A percentile compares a stretch with the other conserved stretches of the same genome.
phyloP scores from a whole-genome alignment of 2,113 vertebrate species.

The Pimephales promelas region DNA sequence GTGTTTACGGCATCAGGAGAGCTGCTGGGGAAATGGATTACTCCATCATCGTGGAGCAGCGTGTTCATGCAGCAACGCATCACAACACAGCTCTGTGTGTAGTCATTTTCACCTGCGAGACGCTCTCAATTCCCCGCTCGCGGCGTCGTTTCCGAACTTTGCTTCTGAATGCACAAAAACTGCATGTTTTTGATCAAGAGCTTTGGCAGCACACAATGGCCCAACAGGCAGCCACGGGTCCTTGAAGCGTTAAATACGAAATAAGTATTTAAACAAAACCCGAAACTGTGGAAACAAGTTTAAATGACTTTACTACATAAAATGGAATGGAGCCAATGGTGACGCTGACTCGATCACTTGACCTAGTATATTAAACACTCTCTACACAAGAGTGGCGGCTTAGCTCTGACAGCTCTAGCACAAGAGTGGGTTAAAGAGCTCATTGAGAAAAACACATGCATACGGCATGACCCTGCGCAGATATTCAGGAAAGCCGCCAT shows the following conservation, averaged over 20 bases:
- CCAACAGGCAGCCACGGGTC: not conserved
- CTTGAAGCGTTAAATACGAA: not conserved
- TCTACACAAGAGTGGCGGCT: not conserved
- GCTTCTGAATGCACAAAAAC: slow-evolving; percentile 58
- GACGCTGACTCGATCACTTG: slow-evolving; percentile 29
- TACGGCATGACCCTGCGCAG: not conserved
- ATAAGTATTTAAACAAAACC: slow-evolving; percentile 16
- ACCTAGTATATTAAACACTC: slow-evolving; percentile 34
- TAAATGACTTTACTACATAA: slow-evolving; percentile 18
- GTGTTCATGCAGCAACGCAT: slow-evolving; percentile 68
- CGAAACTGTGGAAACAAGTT: not conserved
- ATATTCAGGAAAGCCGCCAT: slow-evolving; percentile 23
- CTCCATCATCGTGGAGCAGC: slow-evolving; percentile 71
- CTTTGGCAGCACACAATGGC: slow-evolving; percentile 16
- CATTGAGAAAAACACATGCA: slow-evolving; percentile 23
- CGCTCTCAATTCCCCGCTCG: slow-evolving; percentile 19
- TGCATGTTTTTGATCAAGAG: slow-evolving; percentile 45
- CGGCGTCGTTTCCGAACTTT: not conserved
- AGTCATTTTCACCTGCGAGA: slow-evolving; percentile 79
- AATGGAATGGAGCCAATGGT: slow-evolving; percentile 12
- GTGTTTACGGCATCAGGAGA: slow-evolving; percentile 80
- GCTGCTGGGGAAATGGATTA: slow-evolving; percentile 80
- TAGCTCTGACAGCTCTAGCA: slow-evolving; percentile 3
- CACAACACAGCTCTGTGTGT: slow-evolving; percentile 73
- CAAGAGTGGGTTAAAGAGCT: slow-evolving; percentile 32